Evolutionary conservation across 1,140 invertebrate genomes (phyloP).

Genomic region (Drosophila nebulosa): DNA sequence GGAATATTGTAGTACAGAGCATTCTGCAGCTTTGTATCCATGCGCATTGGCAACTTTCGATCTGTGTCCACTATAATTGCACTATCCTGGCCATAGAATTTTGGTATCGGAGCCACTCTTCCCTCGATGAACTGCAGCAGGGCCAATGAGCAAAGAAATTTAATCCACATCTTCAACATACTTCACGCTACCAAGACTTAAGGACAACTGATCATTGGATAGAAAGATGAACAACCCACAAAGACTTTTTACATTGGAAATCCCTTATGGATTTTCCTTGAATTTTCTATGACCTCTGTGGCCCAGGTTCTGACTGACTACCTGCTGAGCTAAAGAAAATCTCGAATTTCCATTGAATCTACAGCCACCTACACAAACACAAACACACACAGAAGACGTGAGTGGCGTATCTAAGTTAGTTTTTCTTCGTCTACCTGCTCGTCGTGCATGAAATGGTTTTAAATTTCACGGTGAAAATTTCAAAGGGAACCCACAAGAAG

Average conservation of each 20-base stretch:
- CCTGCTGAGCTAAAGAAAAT: slow-evolving; percentile 59
- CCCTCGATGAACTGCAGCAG: slow-evolving; percentile 43
- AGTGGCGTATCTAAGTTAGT: slow-evolving; percentile 11
- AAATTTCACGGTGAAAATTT: slow-evolving; percentile 12
- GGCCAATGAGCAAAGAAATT: slow-evolving; percentile 27
- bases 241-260: slow-evolving; percentile 6
- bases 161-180: slow-evolving; percentile 34
- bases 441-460: slow-evolving; percentile 33
- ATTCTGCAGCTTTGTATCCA: slow-evolving; percentile 51
- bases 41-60: slow-evolving; percentile 10
- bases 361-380: slow-evolving; percentile 22
- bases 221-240: neutral
- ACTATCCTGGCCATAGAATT: slow-evolving; percentile 64
- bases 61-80: slow-evolving; percentile 53
- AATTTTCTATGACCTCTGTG: slow-evolving; percentile 28
- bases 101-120: slow-evolving; percentile 23
- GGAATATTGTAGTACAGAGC: slow-evolving; percentile 62
- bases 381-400: neutral
- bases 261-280: slow-evolving; percentile 28
- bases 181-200: slow-evolving; percentile 33
- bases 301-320: slow-evolving; percentile 30
- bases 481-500: slow-evolving; percentile 1
- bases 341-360: slow-evolving; percentile 57
- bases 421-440: slow-evolving; percentile 37
- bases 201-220: slow-evolving; percentile 44